Evolutionary conservation across 2,888 invertebrate genomes (phyloP), one percentile per base, ranked within the genome.

Genomic region (Ypsolopha scabrella): DNA sequence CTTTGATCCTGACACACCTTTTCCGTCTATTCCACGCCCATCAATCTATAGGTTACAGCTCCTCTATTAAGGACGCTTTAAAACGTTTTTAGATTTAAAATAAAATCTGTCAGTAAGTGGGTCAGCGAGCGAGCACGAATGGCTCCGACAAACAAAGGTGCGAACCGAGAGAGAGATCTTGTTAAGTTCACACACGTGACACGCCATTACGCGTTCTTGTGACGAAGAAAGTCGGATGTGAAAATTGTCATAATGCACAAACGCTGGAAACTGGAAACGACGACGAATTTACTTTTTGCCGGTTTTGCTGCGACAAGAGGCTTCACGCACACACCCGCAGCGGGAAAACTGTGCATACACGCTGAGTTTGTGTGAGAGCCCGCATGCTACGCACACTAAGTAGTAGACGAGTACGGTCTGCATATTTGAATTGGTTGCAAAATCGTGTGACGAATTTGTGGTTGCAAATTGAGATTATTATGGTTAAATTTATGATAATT

Each of bases 201-300:
- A 24, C 24, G 24, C 50, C 53, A 55, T 52, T 52, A 36, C 43
- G 39, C 47, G 67, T 71, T 36, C 38, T 46, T 39, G 46, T 24
- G 64, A 66, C 67, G 72, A 83, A 74, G 85, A 83, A 85, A 85
- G 85, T 86, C 82, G 85, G 85, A 86, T 85, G 85, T 82, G 85
- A 83, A 82, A 75, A 75, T 77, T 67, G 72, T 72, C 80, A 80
- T 80, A 81, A 71, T 72, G 76, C 75, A 77, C 79, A 74, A 61
- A 56, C 51, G 53, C 44, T 49, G 53, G 49, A 39, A 39, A 39
- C 44, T 49, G 53, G 49, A 46, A 37, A 41, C 38, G 54, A 50
- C 67, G 68, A 68, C 72, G 67, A 72, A 72, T 73, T 65, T 64
- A 64, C 68, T 79, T 81, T 80, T 79, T 76, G 75, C 75, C 37